Evolutionary conservation across 1,140 invertebrate genomes (phyloP).

Genomic region (Apis cerana): DNA sequence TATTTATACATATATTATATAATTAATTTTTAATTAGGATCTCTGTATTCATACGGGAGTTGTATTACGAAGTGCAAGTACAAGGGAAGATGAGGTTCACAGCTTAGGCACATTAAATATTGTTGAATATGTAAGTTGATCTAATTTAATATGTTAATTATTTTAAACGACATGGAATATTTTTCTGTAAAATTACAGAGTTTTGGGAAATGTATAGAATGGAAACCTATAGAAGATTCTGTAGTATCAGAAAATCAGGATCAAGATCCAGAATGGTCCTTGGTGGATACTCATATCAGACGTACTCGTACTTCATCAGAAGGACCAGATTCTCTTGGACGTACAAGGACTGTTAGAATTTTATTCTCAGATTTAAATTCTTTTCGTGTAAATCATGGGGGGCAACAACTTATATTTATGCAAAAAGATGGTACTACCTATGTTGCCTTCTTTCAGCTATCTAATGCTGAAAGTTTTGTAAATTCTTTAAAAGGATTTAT

Average conservation of each 20-base stretch:
- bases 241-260: constrained; percentile 88
- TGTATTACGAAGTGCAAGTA: constrained; percentile 74
- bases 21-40: constrained; percentile 71
- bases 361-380: constrained; percentile 85
- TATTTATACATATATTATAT: background rate
- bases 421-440: constrained; percentile 88
- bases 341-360: constrained; percentile 84
- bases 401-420: constrained; percentile 86
- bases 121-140: constrained; percentile 78
- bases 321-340: constrained; percentile 81
- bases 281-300: constrained; percentile 87
- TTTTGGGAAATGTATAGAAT: constrained; percentile 86
- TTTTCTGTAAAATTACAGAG: constrained; percentile 69
- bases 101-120: constrained; percentile 79
- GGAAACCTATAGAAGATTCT: constrained; percentile 88
- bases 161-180: background rate
- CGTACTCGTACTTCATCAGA: constrained; percentile 80
- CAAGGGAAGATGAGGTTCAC: constrained; percentile 78
- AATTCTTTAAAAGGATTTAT: constrained; percentile 84
- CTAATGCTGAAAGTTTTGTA: constrained; percentile 90
- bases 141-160: background rate
- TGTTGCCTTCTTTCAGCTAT: constrained; percentile 92
- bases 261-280: constrained; percentile 90
- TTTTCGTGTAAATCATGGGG: constrained; percentile 85
- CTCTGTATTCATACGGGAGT: constrained; percentile 79